Evolutionary conservation across 2,113 vertebrate genomes (phyloP).

Genomic region (Pundamilia nyererei): DNA sequence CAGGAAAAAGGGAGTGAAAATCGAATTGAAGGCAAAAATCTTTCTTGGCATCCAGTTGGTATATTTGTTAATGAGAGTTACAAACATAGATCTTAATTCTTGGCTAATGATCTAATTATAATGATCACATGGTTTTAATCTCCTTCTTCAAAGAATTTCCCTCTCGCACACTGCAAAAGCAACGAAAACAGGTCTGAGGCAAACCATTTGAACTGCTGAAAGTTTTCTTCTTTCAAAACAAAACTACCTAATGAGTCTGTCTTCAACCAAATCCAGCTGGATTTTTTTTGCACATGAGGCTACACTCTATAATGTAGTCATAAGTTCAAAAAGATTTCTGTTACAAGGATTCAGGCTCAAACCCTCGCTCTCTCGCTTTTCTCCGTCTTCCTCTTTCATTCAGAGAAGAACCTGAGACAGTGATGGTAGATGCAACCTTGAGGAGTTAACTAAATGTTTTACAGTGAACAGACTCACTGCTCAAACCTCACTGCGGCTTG

Average conservation of each 20-base stretch:
- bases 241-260: constrained; percentile 57
- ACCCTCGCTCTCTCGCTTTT: neutral
- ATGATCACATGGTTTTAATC: constrained; percentile 73
- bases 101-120: constrained; percentile 75
- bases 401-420: neutral
- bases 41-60: constrained; percentile 50
- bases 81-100: constrained; percentile 71
- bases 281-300: constrained; percentile 45
- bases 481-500: constrained; percentile 47
- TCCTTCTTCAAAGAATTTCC: constrained; percentile 63
- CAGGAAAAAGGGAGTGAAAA: neutral
- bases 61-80: constrained; percentile 68
- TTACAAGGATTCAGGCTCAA: constrained; percentile 15
- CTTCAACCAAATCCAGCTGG: constrained; percentile 53
- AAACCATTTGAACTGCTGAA: constrained; percentile 42
- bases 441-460: constrained; percentile 51
- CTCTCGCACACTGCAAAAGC: constrained; percentile 39
- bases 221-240: constrained; percentile 49
- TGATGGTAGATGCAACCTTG: constrained; percentile 18
- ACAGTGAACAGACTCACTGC: constrained; percentile 20
- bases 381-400: neutral
- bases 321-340: constrained; percentile 55
- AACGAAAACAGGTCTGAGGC: constrained; percentile 50
- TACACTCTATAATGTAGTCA: constrained; percentile 42
- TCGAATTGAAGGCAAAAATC: neutral